Evolutionary conservation across 2,113 vertebrate species (phyloP).

Genomic region (Poeciliopsis turrubarensis): DNA sequence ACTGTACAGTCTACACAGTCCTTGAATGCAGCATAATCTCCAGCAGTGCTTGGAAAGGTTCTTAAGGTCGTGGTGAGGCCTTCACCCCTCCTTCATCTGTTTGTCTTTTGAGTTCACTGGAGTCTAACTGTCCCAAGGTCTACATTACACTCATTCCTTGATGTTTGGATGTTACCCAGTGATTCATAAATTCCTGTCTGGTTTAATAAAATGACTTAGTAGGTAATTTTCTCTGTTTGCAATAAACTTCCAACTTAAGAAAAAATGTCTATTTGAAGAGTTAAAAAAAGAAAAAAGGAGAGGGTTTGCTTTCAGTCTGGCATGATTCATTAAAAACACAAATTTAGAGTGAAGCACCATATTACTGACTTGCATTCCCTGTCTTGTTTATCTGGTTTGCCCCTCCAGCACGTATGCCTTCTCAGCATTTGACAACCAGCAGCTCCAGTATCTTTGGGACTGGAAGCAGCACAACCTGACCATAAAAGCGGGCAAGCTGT

Average conservation of each 20-base stretch:
- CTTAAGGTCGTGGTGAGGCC: slow-evolving; percentile 72
- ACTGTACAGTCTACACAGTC: not conserved
- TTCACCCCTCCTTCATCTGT: slow-evolving; percentile 61
- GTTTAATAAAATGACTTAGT: slow-evolving; percentile 23
- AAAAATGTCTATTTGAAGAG: slow-evolving; percentile 13
- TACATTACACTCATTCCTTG: slow-evolving; percentile 66
- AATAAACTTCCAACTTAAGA: slow-evolving; percentile 5
- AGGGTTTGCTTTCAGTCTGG: slow-evolving; percentile 7
- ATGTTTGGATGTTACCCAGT: slow-evolving; percentile 61
- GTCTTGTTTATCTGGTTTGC: slow-evolving; percentile 4
- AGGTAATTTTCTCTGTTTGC: slow-evolving; percentile 25
- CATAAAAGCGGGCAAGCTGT: slow-evolving; percentile 90
- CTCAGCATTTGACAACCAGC: slow-evolving; percentile 93
- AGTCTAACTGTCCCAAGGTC: slow-evolving; percentile 62
- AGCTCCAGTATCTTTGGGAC: slow-evolving; percentile 97
- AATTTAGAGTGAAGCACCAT: not conserved
- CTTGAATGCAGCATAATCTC: slow-evolving; percentile 29
- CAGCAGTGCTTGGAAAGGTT: slow-evolving; percentile 28
- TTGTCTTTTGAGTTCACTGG: slow-evolving; percentile 61
- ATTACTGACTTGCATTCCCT: slow-evolving; percentile 7
- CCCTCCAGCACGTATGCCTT: slow-evolving; percentile 90
- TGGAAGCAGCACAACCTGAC: slow-evolving; percentile 97
- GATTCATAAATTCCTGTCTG: slow-evolving; percentile 29
- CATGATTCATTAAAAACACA: slow-evolving; percentile 12
- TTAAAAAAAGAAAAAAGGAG: not conserved